Base-by-base conservation (phyloP, 2,888 invertebrate species). In the Muscina levida region DNA sequence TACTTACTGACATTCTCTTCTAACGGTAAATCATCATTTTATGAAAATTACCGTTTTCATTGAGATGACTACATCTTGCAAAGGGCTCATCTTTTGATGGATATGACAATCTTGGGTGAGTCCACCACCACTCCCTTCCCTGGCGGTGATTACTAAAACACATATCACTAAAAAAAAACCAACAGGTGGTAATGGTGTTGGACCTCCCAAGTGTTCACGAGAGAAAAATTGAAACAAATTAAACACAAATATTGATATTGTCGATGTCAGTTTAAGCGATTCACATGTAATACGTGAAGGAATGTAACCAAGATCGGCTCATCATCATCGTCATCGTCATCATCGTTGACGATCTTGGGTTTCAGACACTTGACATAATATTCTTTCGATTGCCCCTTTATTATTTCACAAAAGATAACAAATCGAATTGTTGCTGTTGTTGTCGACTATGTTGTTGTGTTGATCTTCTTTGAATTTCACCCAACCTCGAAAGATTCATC, bases 341-440 rank as follows among this genome's bases (percentile, higher is more conserved):
- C 44, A 11, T 53, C 46, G 39, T 13, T 37, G 46, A 57, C 56
- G 42, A 44, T 42, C 39, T 13, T 59, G 10, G 44, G 44, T 10
- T 42, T 66, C n/a, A 24, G 48, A 46, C 77, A 77, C 74, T 81
- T 81, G 72, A 75, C 71, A 81, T 81, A 67, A 81, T 74, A 81
- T 77, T 48, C 11, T 31, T 31, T 8, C n/a, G 44, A 68, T 56
- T 39, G 71, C 46, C 53, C 37, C 37, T 19, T 71, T 77, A 70
- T 81, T 15, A 51, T 79, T 48, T 46, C 48, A 19, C 22, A 62
- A 42, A 62, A 62, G 59, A 59, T 37, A 59, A 39, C 17, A 17
- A 6, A 17, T 59, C 39, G 59, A 1, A 6, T 48, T 10, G 48
- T 6, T 48, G 48, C 8, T 53, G 53, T 42, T 22, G 42, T 42